Evolutionary conservation across 2,113 vertebrate genomes (phyloP).

Genomic region (Aphyosemion australe): DNA sequence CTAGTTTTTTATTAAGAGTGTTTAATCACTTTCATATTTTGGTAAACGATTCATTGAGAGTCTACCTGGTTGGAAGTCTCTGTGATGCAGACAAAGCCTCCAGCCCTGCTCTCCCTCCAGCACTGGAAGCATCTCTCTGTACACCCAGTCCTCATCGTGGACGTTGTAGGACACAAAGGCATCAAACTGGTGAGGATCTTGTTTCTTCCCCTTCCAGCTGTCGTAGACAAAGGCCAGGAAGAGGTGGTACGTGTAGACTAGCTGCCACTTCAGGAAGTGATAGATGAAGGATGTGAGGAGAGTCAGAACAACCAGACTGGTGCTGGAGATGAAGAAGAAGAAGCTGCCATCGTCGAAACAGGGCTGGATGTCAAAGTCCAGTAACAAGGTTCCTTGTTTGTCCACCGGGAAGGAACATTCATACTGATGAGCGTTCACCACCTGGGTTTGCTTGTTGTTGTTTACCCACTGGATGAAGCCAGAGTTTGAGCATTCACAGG

Average conservation of each 20-base stretch:
- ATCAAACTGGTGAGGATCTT: slow-evolving; percentile 51
- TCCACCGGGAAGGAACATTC: slow-evolving; percentile 62
- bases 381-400: slow-evolving; percentile 42
- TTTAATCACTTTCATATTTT: too few species aligned
- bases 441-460: slow-evolving; percentile 54
- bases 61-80: slow-evolving; percentile 34
- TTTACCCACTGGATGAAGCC: slow-evolving; percentile 65
- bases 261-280: slow-evolving; percentile 59
- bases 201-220: slow-evolving; percentile 24
- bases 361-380: slow-evolving; percentile 49
- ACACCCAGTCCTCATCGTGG: slow-evolving; percentile 69
- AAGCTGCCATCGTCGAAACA: slow-evolving; percentile 48
- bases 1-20: too few species aligned
- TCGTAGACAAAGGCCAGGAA: slow-evolving; percentile 68
- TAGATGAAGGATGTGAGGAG: slow-evolving; percentile 55
- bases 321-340: slow-evolving; percentile 60
- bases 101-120: slow-evolving; percentile 62
- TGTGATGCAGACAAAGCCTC: slow-evolving; percentile 75
- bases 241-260: slow-evolving; percentile 66
- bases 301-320: slow-evolving; percentile 35
- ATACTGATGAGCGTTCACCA: slow-evolving; percentile 57
- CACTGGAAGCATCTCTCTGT: slow-evolving; percentile 59
- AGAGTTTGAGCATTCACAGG: slow-evolving; percentile 66
- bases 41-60: too few species aligned
- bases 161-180: slow-evolving; percentile 76